Evolutionary conservation across 2,113 vertebrate species (phyloP), one percentile per base, ranked within the genome.

Genomic region (Barnardius zonarius): DNA sequence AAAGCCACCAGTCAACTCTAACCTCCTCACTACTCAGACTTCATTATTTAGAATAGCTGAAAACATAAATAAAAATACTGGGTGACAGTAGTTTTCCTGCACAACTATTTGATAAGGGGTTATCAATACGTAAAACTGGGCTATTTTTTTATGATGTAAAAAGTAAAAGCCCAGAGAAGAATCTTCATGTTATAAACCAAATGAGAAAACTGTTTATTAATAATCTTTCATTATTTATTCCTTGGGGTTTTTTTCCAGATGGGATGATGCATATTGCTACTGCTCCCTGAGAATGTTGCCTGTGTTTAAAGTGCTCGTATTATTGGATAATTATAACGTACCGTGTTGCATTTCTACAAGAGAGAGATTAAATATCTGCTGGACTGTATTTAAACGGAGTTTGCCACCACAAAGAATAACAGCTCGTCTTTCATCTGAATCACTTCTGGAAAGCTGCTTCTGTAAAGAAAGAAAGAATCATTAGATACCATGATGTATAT

Each of bases 281-380:
- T 59, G 46, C 8, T 64, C 46, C 46, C 16, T 33, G 22, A 73
- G 35, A 74, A 54, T 4, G 24, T 17, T 8, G 1, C 25, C 2
- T 12, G 3, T 27, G n/a, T 90, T 77, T 46, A 3, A 67, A 78
- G 69, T 14, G 61, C 66, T 67, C 22, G 31, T 14, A 13, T 20
- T 33, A 20, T 0, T 55, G 70, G 28, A 17, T 28, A 22, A 89
- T 25, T 15, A 33, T 44, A 55, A 98, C 98, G 8, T 98, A 99
- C 99, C 99, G 0, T 99, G 98, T 66, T 98, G 98, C 99, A 99
- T 99, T 97, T 99, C 99, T 57, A 99, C 93, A 2, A 99, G 97
- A 18, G 97, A 97, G 25, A 99, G 97, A 94, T 88, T 97, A 89
- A 99, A 99, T 23, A 98, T 96, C 91, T 99, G 98, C 93, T 99